phyloP scores from a whole-genome alignment of 2,797 vertebrate species.

The Lepilemur septentrionalis region DNA sequence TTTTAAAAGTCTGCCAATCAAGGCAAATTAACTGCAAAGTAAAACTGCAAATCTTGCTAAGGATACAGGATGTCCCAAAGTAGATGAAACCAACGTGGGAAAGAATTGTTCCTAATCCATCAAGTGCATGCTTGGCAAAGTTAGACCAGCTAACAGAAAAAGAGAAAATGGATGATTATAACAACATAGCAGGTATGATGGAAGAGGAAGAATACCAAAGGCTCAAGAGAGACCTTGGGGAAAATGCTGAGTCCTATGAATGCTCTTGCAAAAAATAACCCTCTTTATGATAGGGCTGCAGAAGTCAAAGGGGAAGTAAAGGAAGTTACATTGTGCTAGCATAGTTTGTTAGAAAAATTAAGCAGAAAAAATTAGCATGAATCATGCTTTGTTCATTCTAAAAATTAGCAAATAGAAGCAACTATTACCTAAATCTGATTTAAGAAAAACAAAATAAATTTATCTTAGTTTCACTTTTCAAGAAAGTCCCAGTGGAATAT shows the following conservation, averaged over 20 bases:
- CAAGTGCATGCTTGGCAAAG: background rate
- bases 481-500: background rate
- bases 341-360: conserved; percentile 30
- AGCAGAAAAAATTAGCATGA: conserved; percentile 23
- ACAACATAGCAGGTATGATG: background rate
- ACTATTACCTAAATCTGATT: conserved; percentile 36
- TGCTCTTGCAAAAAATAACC: background rate
- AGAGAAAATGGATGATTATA: background rate
- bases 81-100: background rate
- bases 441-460: conserved; percentile 41
- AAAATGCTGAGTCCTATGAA: background rate
- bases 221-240: background rate
- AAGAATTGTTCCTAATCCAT: background rate
- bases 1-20: background rate
- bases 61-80: background rate
- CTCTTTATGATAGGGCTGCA: background rate
- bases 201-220: background rate
- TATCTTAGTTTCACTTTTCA: conserved; percentile 45
- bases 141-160: background rate
- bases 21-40: conserved; percentile 31
- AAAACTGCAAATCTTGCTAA: conserved; percentile 18
- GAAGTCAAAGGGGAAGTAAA: conserved; percentile 30
- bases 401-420: conserved; percentile 37
- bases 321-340: background rate
- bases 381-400: conserved; percentile 40